phyloP scores from a whole-genome alignment of 2,113 vertebrate species.

The Microtus montanus region DNA sequence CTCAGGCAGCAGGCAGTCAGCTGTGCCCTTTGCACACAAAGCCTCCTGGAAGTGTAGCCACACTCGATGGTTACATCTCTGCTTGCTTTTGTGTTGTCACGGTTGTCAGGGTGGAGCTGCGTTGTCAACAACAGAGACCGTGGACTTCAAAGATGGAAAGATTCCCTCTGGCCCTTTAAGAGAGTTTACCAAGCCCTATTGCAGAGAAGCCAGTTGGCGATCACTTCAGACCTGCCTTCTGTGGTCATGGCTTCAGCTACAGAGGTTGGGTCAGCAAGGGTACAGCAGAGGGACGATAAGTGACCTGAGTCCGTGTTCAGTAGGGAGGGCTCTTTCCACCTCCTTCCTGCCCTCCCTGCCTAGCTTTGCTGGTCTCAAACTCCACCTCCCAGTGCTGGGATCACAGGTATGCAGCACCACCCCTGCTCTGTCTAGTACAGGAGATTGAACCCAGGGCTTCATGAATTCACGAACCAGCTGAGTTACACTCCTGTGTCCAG shows the following conservation, averaged over 20 bases:
- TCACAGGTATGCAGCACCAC: neutral
- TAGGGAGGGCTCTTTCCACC: too few species aligned
- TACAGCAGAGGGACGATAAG: neutral
- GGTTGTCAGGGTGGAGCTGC: neutral
- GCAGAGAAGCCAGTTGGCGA: neutral
- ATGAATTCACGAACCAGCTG: too few species aligned
- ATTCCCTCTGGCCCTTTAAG: neutral
- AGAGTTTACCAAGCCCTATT: neutral
- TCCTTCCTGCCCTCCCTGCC: too few species aligned
- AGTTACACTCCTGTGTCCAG: neutral
- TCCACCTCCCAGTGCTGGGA: neutral
- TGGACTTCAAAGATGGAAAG: neutral
- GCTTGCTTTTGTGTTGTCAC: neutral
- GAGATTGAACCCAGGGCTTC: neutral
- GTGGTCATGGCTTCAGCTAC: neutral
- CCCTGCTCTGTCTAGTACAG: too few species aligned
- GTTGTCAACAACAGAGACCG: neutral
- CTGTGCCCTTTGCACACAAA: neutral
- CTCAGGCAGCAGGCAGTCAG: neutral
- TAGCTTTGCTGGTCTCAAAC: neutral
- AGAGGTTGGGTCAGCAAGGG: neutral
- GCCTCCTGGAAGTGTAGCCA: neutral
- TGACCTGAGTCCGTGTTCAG: accelerated
- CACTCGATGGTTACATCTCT: neutral
- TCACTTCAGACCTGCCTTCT: neutral